Evolutionary conservation across 2,888 invertebrate genomes (phyloP), one percentile per base, ranked within the genome.

Genomic region (Ischnus inquisitorius): DNA sequence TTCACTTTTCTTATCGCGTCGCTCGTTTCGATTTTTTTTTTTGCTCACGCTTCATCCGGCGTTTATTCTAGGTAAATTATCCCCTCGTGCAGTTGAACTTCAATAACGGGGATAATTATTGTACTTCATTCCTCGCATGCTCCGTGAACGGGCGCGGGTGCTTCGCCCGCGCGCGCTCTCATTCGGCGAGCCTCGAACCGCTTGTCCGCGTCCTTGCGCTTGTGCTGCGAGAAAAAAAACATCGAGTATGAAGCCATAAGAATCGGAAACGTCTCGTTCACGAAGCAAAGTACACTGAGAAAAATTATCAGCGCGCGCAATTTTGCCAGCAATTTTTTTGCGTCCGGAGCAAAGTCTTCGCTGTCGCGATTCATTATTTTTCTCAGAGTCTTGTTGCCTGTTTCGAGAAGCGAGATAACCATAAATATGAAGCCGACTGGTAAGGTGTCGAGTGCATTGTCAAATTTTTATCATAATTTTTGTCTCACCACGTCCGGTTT

Each of bases 121-220:
- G 78, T 88, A 88, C 43, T 87, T 88, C 54, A 75, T 64, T 10
- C 89, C 81, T 22, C 92, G 91, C 89, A 92, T 89, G 62, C 90
- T 87, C 43, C 89, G 85, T 43, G 84, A 67, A 51, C 92, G 88
- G 4, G 91, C 89, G 80, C 92, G 88, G 2, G 90, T 82, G 41
- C 90, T 90, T 74, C 92, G 88, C 19, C 89, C 90, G 78, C 92
- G 86, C 10, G 85, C 79, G 71, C 88, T 88, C 34, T 90, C 90
- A 83, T 84, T 88, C 8, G 87, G 62, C 19, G 84, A 57, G 22
- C 92, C 91, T 65, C 92, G 89, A 16, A 88, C 62, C 4, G 87
- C 82, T 51, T 90, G 90, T 54, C 91, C 92, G 46, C 92, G 90
- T 19, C 86, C 83, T 60, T 87, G 72, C 22, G 85, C 72, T 87